These are phyloP conservation scores for Rhynchopsitta pachyrhyncha DNA, from an alignment of 2,113 vertebrate species.

Conservation along the genomic window DNA sequence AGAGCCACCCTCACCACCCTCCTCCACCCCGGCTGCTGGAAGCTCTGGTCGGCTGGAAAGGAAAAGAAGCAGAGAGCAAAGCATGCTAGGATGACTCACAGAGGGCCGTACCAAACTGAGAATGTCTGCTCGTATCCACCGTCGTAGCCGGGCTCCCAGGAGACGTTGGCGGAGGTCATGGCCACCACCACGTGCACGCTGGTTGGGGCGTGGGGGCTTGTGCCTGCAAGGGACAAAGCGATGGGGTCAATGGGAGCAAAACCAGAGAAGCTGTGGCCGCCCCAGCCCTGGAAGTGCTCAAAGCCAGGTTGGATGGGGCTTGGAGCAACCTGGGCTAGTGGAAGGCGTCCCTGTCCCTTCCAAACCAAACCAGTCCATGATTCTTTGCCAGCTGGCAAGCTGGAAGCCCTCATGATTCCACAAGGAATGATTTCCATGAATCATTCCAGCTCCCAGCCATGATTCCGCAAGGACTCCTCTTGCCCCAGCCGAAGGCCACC, in stretches of 20 bases:
- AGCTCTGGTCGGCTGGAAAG: constrained; percentile 50
- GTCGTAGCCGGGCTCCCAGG: constrained; percentile 98
- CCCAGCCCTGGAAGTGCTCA: background rate
- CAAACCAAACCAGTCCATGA: background rate
- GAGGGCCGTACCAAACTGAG: constrained; percentile 99
- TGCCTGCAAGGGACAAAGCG: constrained; percentile 78
- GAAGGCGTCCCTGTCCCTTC: background rate
- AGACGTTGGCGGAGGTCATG: constrained; percentile 95
- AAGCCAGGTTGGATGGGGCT: background rate
- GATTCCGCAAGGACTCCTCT: fast-evolving
- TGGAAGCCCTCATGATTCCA: fast-evolving
- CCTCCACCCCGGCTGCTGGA: background rate
- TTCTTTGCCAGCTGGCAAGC: background rate
- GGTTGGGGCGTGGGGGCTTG: constrained; percentile 95
- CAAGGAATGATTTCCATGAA: background rate
- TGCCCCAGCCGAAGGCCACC: background rate
- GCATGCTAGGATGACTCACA: constrained; percentile 99
- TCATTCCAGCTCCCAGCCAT: background rate
- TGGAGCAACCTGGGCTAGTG: background rate
- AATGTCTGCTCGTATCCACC: constrained; percentile 99
- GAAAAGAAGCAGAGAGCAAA: constrained; percentile 94
- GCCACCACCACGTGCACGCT: constrained; percentile 89
- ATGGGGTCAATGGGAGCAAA: background rate
- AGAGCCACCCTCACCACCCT: background rate
- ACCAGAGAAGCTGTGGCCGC: background rate